Base-by-base conservation (phyloP, 2,888 invertebrate genomes). In the Oligia fasciuncula region DNA sequence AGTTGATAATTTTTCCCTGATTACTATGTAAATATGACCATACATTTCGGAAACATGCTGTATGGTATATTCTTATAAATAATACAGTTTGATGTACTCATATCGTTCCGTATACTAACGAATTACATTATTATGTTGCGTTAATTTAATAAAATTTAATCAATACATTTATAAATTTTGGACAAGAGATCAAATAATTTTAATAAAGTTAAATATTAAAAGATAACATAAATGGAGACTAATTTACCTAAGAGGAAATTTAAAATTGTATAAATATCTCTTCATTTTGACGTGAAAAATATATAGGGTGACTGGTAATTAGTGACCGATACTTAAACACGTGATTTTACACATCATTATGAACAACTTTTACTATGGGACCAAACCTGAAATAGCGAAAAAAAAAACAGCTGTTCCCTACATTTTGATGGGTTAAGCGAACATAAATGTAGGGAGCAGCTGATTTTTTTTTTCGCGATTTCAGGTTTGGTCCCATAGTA, bases 51-150 rank as follows among this genome's bases (percentile, higher is more conserved):
- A n/a, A 4, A 70, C 35, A 11, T 11, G 17, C 29, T 49, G 13
- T 40, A 54, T 54, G 54, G 17, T 13, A 69, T 46, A 29, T 40
- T 57, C 4, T 54, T 73, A n/a, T 68, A 51, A 62, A 81, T 40
- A 67, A 72, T 65, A 81, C 11, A 85, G 40, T 40, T 43, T 75
- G 40, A 68, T 83, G 86, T 83, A 85, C 72, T 85, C 54, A 63
- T 40, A 67, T 46, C 23, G 51, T 83, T 77, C 11, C 14, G 35
- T 43, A 63, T 17, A 23, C 19, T 54, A 46, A n/a, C 35, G 9
- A 77, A 62, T 67, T 35, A 83, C 62, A 78, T 68, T 43, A 69
- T 72, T 70, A 60, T 63, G 57, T 63, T 75, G 40, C 49, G 23
- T 63, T 62, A 46, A n/a, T 60, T 51, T 13, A 43, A 73, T 17